Conservation (phyloP, 1,140 invertebrate genomes). For the Habropoda laboriosa region DNA sequence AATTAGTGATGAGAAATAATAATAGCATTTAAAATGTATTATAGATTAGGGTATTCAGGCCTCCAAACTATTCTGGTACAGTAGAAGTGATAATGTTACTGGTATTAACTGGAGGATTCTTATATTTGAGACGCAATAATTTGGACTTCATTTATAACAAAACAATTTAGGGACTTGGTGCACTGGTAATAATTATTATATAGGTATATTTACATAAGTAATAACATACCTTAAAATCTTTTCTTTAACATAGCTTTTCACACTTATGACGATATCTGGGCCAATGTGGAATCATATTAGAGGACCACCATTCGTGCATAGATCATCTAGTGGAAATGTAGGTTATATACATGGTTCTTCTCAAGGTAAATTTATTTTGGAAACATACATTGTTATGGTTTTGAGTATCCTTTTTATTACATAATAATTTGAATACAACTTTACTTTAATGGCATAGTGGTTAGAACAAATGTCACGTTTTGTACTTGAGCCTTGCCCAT, state of each 20-base stretch:
- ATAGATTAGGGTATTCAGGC: slow-evolving; percentile 95
- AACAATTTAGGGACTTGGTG: slow-evolving; percentile 95
- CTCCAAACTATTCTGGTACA: slow-evolving; percentile 98
- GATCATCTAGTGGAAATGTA: slow-evolving; percentile 90
- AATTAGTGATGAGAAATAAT: neutral
- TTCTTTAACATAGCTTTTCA: slow-evolving; percentile 87
- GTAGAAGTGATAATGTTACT: slow-evolving; percentile 94
- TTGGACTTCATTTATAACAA: slow-evolving; percentile 99
- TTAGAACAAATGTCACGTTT: no score
- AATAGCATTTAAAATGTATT: slow-evolving; percentile 22
- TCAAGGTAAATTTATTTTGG: slow-evolving; percentile 97
- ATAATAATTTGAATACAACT: no score
- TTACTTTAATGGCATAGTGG: no score
- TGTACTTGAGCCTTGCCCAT: no score
- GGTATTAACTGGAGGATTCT: slow-evolving; percentile 92
- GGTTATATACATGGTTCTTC: slow-evolving; percentile 94
- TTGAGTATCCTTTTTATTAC: slow-evolving; percentile 91
- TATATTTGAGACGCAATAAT: slow-evolving; percentile 98
- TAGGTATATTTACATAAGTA: neutral
- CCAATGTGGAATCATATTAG: slow-evolving; percentile 99
- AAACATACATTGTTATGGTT: slow-evolving; percentile 98
- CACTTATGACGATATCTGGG: slow-evolving; percentile 99
- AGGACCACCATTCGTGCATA: slow-evolving; percentile 96
- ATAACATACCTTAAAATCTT: slow-evolving; percentile 9
- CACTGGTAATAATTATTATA: slow-evolving; percentile 85